phyloP scores from a whole-genome alignment of 2,888 invertebrate species.

The Machimus rusticus region DNA sequence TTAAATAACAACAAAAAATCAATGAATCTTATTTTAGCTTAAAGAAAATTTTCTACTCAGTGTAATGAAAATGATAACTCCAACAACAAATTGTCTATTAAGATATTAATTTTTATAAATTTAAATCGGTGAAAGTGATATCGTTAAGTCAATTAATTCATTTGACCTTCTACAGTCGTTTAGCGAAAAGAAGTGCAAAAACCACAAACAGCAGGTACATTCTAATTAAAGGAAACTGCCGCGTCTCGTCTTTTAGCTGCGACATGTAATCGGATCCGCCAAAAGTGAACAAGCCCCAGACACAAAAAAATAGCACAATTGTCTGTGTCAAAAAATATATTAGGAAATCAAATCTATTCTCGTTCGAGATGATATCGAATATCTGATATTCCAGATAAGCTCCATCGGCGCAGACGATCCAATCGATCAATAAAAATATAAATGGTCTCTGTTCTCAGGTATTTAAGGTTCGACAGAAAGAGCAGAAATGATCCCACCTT shows the following conservation, averaged over 20 bases:
- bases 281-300: background rate
- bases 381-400: background rate
- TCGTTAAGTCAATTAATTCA: background rate
- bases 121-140: background rate
- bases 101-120: background rate
- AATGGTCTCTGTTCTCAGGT: background rate
- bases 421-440: background rate
- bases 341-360: slow-evolving; percentile 12
- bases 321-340: slow-evolving; percentile 20
- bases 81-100: background rate
- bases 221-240: background rate
- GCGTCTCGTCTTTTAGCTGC: background rate
- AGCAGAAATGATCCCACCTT: slow-evolving; percentile 19
- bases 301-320: slow-evolving; percentile 21
- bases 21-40: too few relatives aligned
- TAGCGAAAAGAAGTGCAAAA: background rate
- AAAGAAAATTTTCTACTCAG: too few relatives aligned
- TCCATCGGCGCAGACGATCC: background rate
- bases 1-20: too few relatives aligned
- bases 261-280: background rate
- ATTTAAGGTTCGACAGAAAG: background rate
- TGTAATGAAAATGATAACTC: too few relatives aligned
- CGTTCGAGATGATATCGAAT: slow-evolving; percentile 7
- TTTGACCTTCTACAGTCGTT: background rate
- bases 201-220: background rate